Evolutionary conservation across 2,113 vertebrate species (phyloP).

Genomic region (Pelecanoides urinatrix): DNA sequence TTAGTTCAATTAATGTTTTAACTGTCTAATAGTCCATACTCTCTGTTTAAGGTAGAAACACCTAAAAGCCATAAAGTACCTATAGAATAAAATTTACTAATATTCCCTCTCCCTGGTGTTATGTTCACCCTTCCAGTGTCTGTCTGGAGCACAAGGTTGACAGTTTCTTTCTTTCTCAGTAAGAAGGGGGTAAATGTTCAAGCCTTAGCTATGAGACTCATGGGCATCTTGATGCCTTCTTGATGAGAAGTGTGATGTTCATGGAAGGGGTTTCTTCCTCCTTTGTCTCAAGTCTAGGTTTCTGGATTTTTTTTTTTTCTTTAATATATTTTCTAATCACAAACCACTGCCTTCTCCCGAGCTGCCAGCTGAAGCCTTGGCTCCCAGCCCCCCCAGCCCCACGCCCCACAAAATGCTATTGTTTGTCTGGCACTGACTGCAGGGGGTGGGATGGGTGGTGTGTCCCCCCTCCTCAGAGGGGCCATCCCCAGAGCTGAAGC

Average conservation of each 20-base stretch:
- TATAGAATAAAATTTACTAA: background rate
- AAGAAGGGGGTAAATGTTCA: background rate
- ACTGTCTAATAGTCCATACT: background rate
- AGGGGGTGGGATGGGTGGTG: no score
- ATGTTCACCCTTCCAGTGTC: background rate
- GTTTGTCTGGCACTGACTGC: background rate
- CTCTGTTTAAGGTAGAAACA: background rate
- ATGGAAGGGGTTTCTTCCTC: background rate
- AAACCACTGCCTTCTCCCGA: fast-evolving
- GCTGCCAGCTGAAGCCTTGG: background rate
- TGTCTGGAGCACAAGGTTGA: background rate
- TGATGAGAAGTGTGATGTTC: background rate
- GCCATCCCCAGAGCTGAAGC: background rate
- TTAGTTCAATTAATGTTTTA: background rate
- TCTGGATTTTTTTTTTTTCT: background rate
- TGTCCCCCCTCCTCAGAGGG: background rate
- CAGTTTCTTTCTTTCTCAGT: background rate
- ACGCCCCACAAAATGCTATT: fast-evolving
- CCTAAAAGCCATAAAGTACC: background rate
- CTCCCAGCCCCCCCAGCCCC: no score
- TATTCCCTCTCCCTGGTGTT: background rate
- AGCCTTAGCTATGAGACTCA: background rate
- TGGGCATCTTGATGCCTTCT: background rate
- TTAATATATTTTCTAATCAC: background rate
- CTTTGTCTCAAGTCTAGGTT: background rate